These are phyloP conservation scores for Drosophila dunni DNA, from an alignment of 1,140 invertebrate genomes.

Conservation along the genomic window DNA sequence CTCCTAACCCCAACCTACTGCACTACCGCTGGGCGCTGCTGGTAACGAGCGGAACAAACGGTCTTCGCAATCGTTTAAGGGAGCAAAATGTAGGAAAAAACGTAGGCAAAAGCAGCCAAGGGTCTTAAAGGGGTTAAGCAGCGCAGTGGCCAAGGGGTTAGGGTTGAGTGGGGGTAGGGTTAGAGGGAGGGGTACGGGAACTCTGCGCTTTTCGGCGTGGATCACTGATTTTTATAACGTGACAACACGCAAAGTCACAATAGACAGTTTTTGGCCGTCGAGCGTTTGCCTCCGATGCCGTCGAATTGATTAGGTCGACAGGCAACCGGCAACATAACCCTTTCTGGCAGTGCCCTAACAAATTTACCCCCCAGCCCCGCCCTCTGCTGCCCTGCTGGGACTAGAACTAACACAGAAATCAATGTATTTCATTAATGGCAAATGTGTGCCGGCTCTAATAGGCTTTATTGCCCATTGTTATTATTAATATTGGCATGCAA, in stretches of 20 bases:
- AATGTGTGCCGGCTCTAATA: constrained; percentile 80
- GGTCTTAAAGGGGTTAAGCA: neutral
- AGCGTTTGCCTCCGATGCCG: constrained; percentile 45
- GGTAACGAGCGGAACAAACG: constrained; percentile 79
- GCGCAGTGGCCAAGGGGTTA: neutral
- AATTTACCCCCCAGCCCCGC: neutral
- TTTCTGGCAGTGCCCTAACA: constrained; percentile 13
- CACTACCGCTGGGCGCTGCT: constrained; percentile 67
- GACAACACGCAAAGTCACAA: constrained; percentile 79
- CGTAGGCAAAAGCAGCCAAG: neutral
- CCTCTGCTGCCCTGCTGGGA: neutral
- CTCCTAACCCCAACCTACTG: neutral
- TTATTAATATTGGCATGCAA: constrained; percentile 82
- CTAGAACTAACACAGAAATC: constrained; percentile 68
- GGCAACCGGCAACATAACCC: constrained; percentile 58
- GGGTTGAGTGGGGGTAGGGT: constrained; percentile 16
- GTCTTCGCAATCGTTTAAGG: constrained; percentile 25
- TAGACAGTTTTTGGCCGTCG: constrained; percentile 41
- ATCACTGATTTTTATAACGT: constrained; percentile 84
- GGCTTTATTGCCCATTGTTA: constrained; percentile 81
- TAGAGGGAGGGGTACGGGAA: neutral
- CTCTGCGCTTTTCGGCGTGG: constrained; percentile 41
- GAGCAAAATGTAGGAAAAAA: too few relatives aligned
- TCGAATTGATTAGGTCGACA: constrained; percentile 56
- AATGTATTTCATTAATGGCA: constrained; percentile 81